Conservation (phyloP, 2,888 invertebrate species). For the Leptopilina drosophilae region DNA sequence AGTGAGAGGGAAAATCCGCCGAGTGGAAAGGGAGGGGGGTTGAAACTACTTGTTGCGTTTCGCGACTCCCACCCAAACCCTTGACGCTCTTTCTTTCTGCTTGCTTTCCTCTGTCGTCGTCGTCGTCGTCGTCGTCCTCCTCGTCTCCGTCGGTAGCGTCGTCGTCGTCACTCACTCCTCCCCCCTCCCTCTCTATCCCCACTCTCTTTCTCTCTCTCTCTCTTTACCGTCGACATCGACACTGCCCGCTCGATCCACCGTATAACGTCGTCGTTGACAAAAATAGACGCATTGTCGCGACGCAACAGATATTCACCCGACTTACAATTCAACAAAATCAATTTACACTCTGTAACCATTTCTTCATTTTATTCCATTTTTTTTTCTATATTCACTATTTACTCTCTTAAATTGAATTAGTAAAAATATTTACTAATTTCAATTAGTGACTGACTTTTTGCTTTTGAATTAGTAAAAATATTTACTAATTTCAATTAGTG, state of each 20-base stretch:
- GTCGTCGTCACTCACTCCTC: slow-evolving; percentile 26
- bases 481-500: too few species aligned
- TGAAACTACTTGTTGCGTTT: slow-evolving; percentile 52
- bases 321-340: slow-evolving; percentile 46
- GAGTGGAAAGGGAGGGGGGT: slow-evolving; percentile 35
- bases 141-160: slow-evolving; percentile 34
- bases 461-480: too few species aligned
- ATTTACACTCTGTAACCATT: background rate
- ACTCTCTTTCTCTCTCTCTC: too few species aligned
- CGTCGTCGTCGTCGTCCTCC: slow-evolving; percentile 42
- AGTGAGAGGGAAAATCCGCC: slow-evolving; percentile 40
- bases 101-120: slow-evolving; percentile 51
- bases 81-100: slow-evolving; percentile 63
- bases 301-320: slow-evolving; percentile 55
- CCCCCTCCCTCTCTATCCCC: background rate
- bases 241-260: slow-evolving; percentile 28
- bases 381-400: too few species aligned
- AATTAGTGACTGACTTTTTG: too few species aligned
- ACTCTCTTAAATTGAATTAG: too few species aligned
- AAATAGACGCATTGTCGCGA: slow-evolving; percentile 63
- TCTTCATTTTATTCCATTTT: too few species aligned
- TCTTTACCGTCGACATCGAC: slow-evolving; percentile 30
- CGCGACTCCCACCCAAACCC: slow-evolving; percentile 62
- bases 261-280: slow-evolving; percentile 47
- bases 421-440: too few species aligned